Percentiles rank a stretch among this genome's conserved stretches.
phyloP scores from a whole-genome alignment of 2,888 invertebrate genomes.

The Isoperla grammatica region DNA sequence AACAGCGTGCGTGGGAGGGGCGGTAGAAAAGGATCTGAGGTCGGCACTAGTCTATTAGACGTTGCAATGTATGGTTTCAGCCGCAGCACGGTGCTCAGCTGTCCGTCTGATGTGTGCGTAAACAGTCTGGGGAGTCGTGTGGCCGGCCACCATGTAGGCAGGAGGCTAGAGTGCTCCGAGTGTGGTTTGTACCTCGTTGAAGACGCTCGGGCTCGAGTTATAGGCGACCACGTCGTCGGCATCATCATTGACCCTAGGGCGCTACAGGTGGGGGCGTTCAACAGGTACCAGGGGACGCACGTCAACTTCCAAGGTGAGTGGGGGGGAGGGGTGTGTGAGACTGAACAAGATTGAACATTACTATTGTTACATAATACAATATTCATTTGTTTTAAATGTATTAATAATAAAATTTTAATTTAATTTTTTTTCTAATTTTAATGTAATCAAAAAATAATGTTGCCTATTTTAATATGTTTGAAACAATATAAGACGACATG shows the following conservation, averaged over 20 bases:
- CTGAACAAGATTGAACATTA: not conserved
- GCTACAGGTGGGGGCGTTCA: constrained; percentile 6
- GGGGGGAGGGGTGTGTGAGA: not conserved
- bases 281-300: constrained; percentile 18
- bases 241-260: constrained; percentile 2
- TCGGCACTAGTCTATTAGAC: too few species aligned
- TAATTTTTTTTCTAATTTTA: too few species aligned
- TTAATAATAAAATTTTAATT: too few species aligned
- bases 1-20: too few species aligned
- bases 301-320: not conserved
- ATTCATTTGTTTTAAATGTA: too few species aligned
- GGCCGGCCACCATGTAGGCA: not conserved
- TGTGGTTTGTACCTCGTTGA: constrained; percentile 15
- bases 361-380: too few species aligned
- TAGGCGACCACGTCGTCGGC: constrained; percentile 18
- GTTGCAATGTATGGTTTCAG: constrained; percentile 8
- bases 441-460: too few species aligned
- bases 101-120: not conserved
- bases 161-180: not conserved
- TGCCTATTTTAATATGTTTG: not conserved
- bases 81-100: constrained; percentile 18
- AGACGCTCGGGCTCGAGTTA: constrained; percentile 16
- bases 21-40: too few species aligned
- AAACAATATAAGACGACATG: constrained; percentile 29
- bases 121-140: not conserved